Base-by-base conservation (phyloP, 2,888 invertebrate species). In the Sminthurides aquaticus region DNA sequence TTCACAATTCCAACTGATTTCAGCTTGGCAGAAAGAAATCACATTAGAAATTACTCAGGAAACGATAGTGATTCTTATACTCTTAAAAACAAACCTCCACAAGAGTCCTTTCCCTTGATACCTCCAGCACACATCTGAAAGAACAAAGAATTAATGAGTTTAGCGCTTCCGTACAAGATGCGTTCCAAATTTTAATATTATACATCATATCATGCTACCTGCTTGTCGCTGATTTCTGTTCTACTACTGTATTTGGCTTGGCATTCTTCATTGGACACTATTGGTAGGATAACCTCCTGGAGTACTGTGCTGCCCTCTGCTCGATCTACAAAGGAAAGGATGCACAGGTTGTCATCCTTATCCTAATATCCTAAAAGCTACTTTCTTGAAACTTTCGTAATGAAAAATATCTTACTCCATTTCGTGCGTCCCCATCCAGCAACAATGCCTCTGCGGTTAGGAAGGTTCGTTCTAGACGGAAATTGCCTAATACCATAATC, bases 381-480 rank as follows among this genome's bases (percentile, higher is more conserved):
- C n/a, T 2, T 24, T 54, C 11, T 18, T 25, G 15, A 15, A 18
- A n/a, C 18, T 54, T 11, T 54, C 22, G 20, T 11, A 18, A 54
- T 54, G 22, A 18, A n/a, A 54, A 54, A 8, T n/a, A n/a, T 26
- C 67, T 65, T 62, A 70, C 67, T 72, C 73, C 73, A 73, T 57
- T 63, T 64, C 8, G 70, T 70, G 24, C 71, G 54, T 28, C 89
- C 89, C 89, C 89, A 90, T 0, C 89, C 90, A 3, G 88, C 86
- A 0, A 87, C 87, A 59, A 84, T 81, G 84, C 83, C 73, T 52
- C 61, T 58, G 22, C 43, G 27, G 2, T 57, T 54, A 28, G 52
- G 27, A 11, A 58, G 26, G 58, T 29, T 58, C 20, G 57, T 18
- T 18, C 25, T 29, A 3, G 56, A 18, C 1, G 64, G 64, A 43